Base-by-base conservation (phyloP, 2,888 invertebrate genomes). In the Eilema griseolum region DNA sequence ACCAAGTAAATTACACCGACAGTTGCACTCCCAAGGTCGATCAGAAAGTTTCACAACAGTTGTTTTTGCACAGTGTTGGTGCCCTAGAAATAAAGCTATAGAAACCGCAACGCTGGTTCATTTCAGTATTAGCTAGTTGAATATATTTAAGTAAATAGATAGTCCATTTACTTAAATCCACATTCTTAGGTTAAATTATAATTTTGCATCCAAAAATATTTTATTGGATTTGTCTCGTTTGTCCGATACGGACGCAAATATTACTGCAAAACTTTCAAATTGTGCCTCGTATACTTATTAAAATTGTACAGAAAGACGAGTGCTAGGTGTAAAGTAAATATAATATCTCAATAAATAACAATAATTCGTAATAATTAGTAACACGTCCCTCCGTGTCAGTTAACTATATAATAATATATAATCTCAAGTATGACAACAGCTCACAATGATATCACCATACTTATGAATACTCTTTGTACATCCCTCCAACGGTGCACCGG, bases 271-370 rank as follows among this genome's bases (percentile, higher is more conserved):
- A n/a, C 52, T 52, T n/a, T 52, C n/a, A 10, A 3, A 52, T 20
- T n/a, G 52, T 52, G 20, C 52, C 52, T n/a, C 52, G 8, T 52
- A 52, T n/a, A n/a, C 52, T 52, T 5, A 52, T 52, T 46, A 16
- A 20, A 20, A 41, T 41, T 41, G 3, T 41, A 16, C 14, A 14
- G 10, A 52, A 52, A 52, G 20, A 52, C 52, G 20, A 46, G 46
- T 46, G 46, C 23, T 16, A 59, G 41, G 41, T 16, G 41, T 16
- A 41, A 5, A 63, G n/a, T n/a, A 26, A 41, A 46, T n/a, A 46
- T 20, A 28, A 37, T 66, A 52, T 33, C 33, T 24, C 61, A 56
- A 67, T 33, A 56, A 61, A 24, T 67, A 23, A 61, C 61, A 61
- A 52, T 24, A 61, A 67, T 46, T 61, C 61, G 52, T 33, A 33